Base-by-base conservation (phyloP, 2,797 vertebrate species). In the Arnoldichthys spilopterus region DNA sequence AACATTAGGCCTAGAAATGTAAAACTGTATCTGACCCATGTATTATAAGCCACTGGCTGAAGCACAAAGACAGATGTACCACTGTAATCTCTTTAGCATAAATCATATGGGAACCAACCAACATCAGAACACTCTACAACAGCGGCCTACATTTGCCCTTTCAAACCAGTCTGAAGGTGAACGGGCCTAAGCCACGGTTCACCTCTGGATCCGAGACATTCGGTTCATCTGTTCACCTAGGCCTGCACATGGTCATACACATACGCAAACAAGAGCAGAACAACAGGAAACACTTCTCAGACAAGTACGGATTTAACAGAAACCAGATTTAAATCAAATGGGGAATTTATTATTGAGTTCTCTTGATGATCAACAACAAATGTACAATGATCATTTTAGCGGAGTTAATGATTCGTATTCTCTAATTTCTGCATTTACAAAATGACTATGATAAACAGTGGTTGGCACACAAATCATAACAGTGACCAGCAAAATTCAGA, bases 91-190 rank as follows among this genome's bases (percentile, higher is more conserved):
- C 3, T 47, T 67, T 26, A 16, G 22, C 64, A 45, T 15, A 45
- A 67, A 16, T 62, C 4, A 62, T 49, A 20, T 30, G 28, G 72
- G 16, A 62, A 63, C 34, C 16, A 62, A 45, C 49, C n/a, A 9
- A 7, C 22, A 59, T 26, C 71, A 26, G 8, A 30, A 22, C 58
- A 32, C 12, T 9, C 11, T 61, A 43, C 24, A 72, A 43, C 59
- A 43, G 67, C 1, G n/a, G 22, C 5, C 58, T 34, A 30, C 3
- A 6, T 47, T 53, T 61, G 45, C 28, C 20, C 22, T 40, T 45
- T 32, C 26, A 30, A 40, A 77, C 32, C 30, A 24, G 43, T 13
- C 56, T 63, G 37, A 63, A 78, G 63, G 70, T 69, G 64, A 68
- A 32, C 28, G 26, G 22, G 68, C 47, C 30, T 51, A 22, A 24